Evolutionary conservation across 2,797 vertebrate genomes (phyloP), one percentile per base, ranked within the genome.

Genomic region (Chelon labrosus): DNA sequence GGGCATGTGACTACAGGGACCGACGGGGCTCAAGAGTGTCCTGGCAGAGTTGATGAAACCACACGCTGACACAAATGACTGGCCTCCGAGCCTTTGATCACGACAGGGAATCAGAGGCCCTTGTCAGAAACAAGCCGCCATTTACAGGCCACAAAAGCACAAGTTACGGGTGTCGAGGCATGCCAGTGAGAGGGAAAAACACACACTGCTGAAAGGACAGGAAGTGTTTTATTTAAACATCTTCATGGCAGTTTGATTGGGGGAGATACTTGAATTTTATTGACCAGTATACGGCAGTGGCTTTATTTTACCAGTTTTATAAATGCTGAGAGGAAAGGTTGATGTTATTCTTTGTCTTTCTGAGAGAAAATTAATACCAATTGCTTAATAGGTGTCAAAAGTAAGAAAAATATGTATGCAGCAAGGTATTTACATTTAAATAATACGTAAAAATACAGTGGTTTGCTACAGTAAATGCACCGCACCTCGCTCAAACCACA

Each of bases 1-100:
- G 83, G 74, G 88, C 77, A 82, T 83, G 85, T 69, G 85, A 90
- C 89, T 91, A 88, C 87, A 86, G 86, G 67, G 78, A 85, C 90
- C 81, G 63, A 90, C 83, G 80, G 79, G 81, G 85, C 85, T 78
- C 51, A 73, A 78, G 87, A 87, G 77, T 89, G 49, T 72, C 74
- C 79, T 90, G 92, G 92, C 93, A 86, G 77, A 64, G 42, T 16
- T 38, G 87, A 68, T 55, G 51, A 82, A 93, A 92, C 94, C 92
- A 73, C 93, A 86, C 76, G 65, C 71, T 86, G 89, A 94, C 93
- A 92, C 84, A 94, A 94, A 91, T 91, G 87, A 91, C 83, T 88
- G 89, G 84, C 85, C 88, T 85, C 7, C 16, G 57, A 66, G 82
- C 65, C 88, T 94, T 94, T 94, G 86, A 94, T 94, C 92, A 89